These are phyloP conservation scores for Phenganax stokvisi DNA, from an alignment of 92 coral and sea anemone genomes.

Conservation along the genomic window DNA sequence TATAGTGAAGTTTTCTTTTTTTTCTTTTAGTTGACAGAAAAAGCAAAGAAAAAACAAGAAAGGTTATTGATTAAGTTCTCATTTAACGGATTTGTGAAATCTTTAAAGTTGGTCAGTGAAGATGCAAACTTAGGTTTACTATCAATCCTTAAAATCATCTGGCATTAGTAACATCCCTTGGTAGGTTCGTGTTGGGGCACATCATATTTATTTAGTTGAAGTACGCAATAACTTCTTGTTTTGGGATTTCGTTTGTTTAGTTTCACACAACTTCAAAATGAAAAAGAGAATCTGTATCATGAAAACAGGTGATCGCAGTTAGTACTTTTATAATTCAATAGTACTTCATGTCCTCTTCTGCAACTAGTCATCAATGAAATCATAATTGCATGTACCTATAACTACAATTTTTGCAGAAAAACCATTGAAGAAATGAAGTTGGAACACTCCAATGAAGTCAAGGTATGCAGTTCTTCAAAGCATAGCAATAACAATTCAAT, in stretches of 20 bases:
- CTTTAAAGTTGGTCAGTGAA: too few species aligned
- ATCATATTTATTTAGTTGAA: not conserved
- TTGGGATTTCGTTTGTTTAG: conserved; percentile 35
- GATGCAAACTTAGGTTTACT: too few species aligned
- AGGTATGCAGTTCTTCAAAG: conserved; percentile 44
- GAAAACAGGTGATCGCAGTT: conserved; percentile 72
- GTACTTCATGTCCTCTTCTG: not conserved
- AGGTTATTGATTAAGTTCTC: conserved; percentile 64
- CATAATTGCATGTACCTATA: too few species aligned
- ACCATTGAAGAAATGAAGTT: conserved; percentile 64
- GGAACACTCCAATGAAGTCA: conserved; percentile 62
- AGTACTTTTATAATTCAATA: not conserved
- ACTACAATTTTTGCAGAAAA: conserved; percentile 48
- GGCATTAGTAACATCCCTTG: too few species aligned
- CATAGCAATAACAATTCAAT: too few species aligned
- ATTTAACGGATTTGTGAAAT: not conserved
- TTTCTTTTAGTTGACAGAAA: conserved; percentile 63
- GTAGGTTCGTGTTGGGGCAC: too few species aligned
- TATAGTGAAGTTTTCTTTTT: not conserved
- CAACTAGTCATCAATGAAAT: not conserved
- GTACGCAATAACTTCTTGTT: not conserved
- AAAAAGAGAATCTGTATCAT: conserved; percentile 78
- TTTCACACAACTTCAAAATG: conserved; percentile 85
- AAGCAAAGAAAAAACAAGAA: conserved; percentile 86
- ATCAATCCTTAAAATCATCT: too few species aligned